These are phyloP conservation scores for Colaptes auratus DNA, from an alignment of 2,113 vertebrate genomes.

Conservation along the genomic window DNA sequence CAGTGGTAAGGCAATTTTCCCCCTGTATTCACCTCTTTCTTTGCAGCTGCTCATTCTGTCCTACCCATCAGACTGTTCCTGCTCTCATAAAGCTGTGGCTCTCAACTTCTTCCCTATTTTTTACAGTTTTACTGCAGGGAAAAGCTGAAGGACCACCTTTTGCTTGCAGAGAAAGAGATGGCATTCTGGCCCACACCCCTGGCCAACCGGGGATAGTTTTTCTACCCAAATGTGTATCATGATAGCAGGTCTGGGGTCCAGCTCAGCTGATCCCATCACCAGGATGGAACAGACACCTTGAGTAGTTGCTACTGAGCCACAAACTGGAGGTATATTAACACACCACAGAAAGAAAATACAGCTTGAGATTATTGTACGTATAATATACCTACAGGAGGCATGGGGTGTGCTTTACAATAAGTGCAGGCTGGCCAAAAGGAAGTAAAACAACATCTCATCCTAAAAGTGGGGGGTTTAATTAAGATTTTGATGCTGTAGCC, in stretches of 20 bases:
- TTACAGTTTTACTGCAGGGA: background rate
- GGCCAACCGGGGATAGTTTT: background rate
- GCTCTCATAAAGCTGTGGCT: rapidly evolving
- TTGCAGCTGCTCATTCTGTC: background rate
- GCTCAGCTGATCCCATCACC: background rate
- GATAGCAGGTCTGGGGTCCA: background rate
- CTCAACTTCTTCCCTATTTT: background rate
- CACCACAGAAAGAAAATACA: background rate
- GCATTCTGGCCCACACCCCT: background rate
- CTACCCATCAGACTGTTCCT: background rate
- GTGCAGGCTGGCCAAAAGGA: background rate
- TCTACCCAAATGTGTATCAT: background rate
- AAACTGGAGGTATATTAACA: background rate
- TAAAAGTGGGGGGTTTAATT: background rate
- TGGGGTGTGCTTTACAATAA: background rate
- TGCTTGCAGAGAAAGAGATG: background rate
- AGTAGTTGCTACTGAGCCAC: background rate
- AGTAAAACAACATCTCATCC: background rate
- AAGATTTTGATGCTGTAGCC: background rate
- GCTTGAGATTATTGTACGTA: background rate
- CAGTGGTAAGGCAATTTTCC: background rate
- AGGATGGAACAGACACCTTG: background rate
- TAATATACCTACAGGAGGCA: background rate
- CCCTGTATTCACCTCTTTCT: background rate
- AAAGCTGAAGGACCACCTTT: background rate